Conservation (phyloP, 2,797 vertebrate genomes). For the Cuniculus paca region DNA sequence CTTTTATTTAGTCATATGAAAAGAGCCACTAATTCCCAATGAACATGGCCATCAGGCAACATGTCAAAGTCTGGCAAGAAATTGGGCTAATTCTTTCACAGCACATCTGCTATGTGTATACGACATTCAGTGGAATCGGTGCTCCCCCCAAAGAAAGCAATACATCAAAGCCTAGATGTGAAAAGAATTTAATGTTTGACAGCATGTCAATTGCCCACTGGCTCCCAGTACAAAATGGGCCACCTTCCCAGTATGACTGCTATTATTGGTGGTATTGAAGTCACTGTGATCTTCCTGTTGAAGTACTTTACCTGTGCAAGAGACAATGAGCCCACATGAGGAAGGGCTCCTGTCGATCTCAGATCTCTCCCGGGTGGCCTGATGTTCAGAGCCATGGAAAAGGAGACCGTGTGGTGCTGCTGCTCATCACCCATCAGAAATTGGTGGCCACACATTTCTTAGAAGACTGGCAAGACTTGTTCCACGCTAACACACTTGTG, state of each 20-base stretch:
- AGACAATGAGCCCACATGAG: not conserved
- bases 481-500: accelerated
- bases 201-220: accelerated
- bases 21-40: not conserved
- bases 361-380: not conserved
- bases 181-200: not conserved
- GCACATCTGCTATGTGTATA: not conserved
- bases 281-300: not conserved
- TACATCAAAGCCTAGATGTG: not conserved
- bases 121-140: not conserved
- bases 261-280: not conserved
- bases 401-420: accelerated
- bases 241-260: not conserved
- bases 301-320: not conserved
- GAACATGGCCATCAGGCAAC: not conserved
- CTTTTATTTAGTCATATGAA: not conserved
- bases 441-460: not conserved
- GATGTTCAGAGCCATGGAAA: not conserved
- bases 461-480: not conserved
- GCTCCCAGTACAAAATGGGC: not conserved
- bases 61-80: not conserved
- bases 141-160: not conserved
- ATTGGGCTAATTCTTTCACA: not conserved
- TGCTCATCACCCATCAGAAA: not conserved
- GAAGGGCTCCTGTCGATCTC: not conserved